Conservation (phyloP, 2,888 invertebrate species). For the Anagyrus pseudococci region DNA sequence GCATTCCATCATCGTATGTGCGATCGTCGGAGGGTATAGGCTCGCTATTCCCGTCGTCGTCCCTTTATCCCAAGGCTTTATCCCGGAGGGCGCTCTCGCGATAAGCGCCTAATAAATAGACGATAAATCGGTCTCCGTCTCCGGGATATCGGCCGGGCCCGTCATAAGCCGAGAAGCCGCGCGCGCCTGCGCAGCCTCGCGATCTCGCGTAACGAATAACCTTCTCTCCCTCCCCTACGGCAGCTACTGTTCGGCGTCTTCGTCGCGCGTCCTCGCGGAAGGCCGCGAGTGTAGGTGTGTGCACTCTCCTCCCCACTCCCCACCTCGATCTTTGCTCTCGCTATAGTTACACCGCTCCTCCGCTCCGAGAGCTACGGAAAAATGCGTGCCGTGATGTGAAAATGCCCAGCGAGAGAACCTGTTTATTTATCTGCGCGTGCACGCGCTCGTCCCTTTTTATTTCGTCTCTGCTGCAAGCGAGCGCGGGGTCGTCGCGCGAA, state of each 20-base stretch:
- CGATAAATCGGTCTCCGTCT: too few species aligned
- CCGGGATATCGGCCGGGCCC: too few species aligned
- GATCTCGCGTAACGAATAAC: conserved; percentile 45
- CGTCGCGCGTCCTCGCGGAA: conserved; percentile 7
- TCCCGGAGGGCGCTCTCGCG: not conserved
- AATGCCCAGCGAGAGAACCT: not conserved
- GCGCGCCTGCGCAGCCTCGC: conserved; percentile 28
- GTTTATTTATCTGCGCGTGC: not conserved
- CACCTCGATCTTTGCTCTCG: too few species aligned
- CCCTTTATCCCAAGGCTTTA: not conserved
- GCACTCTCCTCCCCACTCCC: too few species aligned
- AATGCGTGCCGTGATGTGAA: too few species aligned
- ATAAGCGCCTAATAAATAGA: conserved; percentile 34
- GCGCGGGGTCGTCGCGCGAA: not conserved
- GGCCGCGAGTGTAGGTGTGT: conserved; percentile 2
- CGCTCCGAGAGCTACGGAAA: not conserved
- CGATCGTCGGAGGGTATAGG: not conserved
- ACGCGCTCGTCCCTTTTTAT: too few species aligned
- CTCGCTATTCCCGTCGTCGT: conserved; percentile 16
- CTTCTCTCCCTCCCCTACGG: conserved; percentile 23
- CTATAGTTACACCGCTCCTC: not conserved
- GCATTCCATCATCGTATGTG: conserved; percentile 25
- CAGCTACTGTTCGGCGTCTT: not conserved
- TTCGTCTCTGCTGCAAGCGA: not conserved
- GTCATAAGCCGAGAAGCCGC: conserved; percentile 3